Base-by-base conservation (phyloP, 2,888 invertebrate genomes). In the Synergus japonicus region DNA sequence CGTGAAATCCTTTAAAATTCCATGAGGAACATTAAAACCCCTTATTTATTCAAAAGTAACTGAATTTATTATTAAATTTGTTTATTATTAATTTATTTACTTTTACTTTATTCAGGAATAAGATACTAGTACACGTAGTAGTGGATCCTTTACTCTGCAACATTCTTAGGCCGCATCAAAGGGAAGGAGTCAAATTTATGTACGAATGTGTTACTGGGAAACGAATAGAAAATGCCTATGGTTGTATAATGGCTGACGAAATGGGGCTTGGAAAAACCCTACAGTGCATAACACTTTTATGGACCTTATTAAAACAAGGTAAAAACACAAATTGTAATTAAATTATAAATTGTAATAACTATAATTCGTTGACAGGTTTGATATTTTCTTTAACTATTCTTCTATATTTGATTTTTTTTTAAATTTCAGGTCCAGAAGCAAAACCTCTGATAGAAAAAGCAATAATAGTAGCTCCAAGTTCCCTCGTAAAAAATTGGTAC, bases 191-290 rank as follows among this genome's bases (percentile, higher is more conserved):
- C 0, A 97, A 97, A 90, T 99, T 99, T 91, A 99, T 99, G 98
- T 99, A 98, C 90, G 98, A 99, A 91, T 99, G 99, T 93, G 98
- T 99, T 4, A 98, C 97, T 10, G 99, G 99, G 0, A 93, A 94
- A 60, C 96, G 97, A 88, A 98, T 98, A 85, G 96, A 96, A 79
- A 94, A 95, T 82, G 96, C 96, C 44, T 96, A 94, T 92, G 99
- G 99, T 0, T 99, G 99, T 88, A 99, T 99, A 69, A 99, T 99
- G 99, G 99, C 99, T 4, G 99, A 99, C 93, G 99, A 99, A 94
- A 99, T 99, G 99, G 99, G 97, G 87, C 93, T 99, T 54, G 99
- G 99, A 1, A 99, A 99, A 93, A 99, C 99, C 0, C 93, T 99
- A 12, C 99, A 99, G 92, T 99, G 99, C 91, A 98, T 99, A 79